phyloP scores from a whole-genome alignment of 2,888 invertebrate genomes.

The Brassicogethes aeneus region DNA sequence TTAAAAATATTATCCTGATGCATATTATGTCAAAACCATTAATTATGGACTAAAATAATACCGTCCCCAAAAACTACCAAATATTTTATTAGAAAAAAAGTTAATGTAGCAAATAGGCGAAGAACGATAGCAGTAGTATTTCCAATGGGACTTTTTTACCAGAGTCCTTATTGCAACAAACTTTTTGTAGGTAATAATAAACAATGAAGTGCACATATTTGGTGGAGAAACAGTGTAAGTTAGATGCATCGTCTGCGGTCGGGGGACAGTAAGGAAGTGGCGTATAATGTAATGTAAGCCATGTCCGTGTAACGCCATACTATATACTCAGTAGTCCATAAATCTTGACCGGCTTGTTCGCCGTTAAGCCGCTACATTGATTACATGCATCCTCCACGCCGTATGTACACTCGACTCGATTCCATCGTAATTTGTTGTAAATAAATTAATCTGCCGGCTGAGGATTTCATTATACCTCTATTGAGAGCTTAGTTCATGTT shows the following conservation, averaged over 20 bases:
- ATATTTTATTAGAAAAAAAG: too few relatives aligned
- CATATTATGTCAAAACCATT: too few relatives aligned
- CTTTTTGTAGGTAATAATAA: too few relatives aligned
- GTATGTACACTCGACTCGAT: constrained; percentile 23
- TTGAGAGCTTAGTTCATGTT: neutral
- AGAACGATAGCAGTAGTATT: too few relatives aligned
- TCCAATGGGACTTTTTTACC: too few relatives aligned
- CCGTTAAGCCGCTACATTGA: constrained; percentile 39
- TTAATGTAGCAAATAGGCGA: too few relatives aligned
- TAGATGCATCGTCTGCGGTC: neutral
- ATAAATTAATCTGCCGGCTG: constrained; percentile 15
- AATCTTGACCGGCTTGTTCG: constrained; percentile 36
- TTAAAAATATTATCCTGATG: too few relatives aligned
- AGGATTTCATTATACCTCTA: neutral
- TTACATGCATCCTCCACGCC: constrained; percentile 37
- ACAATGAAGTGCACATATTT: too few relatives aligned
- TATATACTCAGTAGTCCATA: constrained; percentile 39
- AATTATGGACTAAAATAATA: too few relatives aligned
- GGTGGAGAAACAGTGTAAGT: neutral
- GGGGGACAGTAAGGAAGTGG: constrained; percentile 17
- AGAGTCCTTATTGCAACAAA: too few relatives aligned
- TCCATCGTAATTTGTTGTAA: constrained; percentile 26
- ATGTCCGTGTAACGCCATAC: constrained; percentile 33
- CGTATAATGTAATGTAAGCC: constrained; percentile 24
- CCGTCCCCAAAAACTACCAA: too few relatives aligned